phyloP scores from a whole-genome alignment of 2,888 invertebrate species.

The Hedya salicella region DNA sequence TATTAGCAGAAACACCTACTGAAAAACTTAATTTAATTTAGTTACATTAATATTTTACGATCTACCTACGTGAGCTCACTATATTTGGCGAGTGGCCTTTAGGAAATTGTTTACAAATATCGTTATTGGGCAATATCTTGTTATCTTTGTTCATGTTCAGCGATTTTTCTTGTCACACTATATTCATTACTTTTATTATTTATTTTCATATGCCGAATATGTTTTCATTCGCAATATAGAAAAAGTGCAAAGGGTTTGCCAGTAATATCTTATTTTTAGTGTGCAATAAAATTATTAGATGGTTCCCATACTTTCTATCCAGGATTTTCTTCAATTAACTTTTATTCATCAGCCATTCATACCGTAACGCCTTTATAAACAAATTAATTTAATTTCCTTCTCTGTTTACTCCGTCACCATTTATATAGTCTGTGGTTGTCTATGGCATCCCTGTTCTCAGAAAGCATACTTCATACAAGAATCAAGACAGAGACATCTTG shows the following conservation, averaged over 20 bases:
- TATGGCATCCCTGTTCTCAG: conserved; percentile 15
- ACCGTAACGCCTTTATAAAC: neutral
- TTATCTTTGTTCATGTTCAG: conserved; percentile 20
- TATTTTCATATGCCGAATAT: neutral
- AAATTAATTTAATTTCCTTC: conserved; percentile 7
- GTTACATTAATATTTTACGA: conserved; percentile 25
- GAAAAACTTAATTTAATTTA: conserved; percentile 21
- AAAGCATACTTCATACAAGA: conserved; percentile 31
- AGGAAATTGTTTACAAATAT: conserved; percentile 19
- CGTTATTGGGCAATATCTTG: conserved; percentile 13
- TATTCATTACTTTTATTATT: neutral
- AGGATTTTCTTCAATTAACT: neutral
- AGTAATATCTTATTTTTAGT: too few relatives aligned
- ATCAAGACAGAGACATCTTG: conserved; percentile 10
- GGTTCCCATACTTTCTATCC: neutral
- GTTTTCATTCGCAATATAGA: too few relatives aligned
- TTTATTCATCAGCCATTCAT: neutral
- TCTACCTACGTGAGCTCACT: conserved; percentile 33
- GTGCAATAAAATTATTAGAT: too few relatives aligned
- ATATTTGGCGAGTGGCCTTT: conserved; percentile 39
- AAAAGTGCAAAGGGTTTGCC: too few relatives aligned
- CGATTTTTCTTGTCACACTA: conserved; percentile 11
- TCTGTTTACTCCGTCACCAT: neutral
- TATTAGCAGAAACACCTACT: conserved; percentile 28
- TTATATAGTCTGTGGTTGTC: neutral